Evolutionary conservation across 2,797 vertebrate species (phyloP).

Genomic region (Momotus momota): DNA sequence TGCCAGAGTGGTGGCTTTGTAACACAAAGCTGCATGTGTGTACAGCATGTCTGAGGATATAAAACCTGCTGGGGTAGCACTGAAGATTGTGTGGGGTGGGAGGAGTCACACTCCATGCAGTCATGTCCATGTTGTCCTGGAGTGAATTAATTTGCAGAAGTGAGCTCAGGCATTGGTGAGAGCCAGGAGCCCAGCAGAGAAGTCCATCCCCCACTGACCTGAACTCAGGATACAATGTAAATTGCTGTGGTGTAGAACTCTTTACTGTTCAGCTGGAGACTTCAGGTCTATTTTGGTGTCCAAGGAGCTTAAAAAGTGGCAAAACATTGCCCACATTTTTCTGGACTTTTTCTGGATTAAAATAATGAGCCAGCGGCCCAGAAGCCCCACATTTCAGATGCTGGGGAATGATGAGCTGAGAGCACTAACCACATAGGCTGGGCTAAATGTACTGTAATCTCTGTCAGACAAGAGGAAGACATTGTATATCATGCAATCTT

Average conservation of each 20-base stretch:
- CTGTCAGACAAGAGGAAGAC: background rate
- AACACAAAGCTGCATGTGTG: background rate
- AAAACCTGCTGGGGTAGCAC: background rate
- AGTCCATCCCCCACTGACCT: background rate
- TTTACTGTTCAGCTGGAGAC: background rate
- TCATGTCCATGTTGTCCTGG: background rate
- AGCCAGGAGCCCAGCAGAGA: background rate
- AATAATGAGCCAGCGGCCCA: background rate
- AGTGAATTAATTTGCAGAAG: background rate
- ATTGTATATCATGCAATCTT: rapidly evolving
- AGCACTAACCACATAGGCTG: rapidly evolving
- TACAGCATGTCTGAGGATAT: background rate
- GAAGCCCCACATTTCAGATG: background rate
- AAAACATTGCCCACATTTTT: background rate
- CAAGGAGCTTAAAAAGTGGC: background rate
- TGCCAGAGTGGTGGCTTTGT: background rate
- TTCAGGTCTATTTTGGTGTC: background rate
- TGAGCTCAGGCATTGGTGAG: background rate
- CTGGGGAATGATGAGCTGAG: background rate
- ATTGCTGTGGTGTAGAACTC: background rate
- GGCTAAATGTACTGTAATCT: background rate
- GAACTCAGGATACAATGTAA: background rate
- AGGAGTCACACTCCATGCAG: background rate
- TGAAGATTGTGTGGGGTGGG: background rate
- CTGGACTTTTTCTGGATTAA: background rate